Evolutionary conservation across 2,797 vertebrate species (phyloP), one percentile per base, ranked within the genome.

Genomic region (Echiichthys vipera): DNA sequence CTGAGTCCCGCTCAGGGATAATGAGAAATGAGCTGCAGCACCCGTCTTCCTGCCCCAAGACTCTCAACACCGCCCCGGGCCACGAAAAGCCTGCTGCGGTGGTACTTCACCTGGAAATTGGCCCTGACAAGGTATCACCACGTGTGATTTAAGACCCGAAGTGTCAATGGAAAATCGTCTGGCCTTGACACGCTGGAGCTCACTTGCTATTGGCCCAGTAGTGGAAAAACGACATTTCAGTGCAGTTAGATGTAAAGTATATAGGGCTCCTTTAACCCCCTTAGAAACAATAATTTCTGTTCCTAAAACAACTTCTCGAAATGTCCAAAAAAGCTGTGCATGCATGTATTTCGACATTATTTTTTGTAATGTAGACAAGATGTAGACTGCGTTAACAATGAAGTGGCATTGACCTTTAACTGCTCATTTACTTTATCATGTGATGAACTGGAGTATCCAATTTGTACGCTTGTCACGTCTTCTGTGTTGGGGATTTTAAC

Each of bases 401-500:
- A 42, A 57, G 30, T 45, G 40, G 2, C 11, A 34, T 54, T 59
- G 45, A 46, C 22, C 39, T 18, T 24, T 5, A 25, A 39, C 63
- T 18, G 13, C 29, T 39, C 7, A 18, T 56, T 56, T 55, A 17
- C 6, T 13, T 6, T 55, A 22, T 27, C 18, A 46, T 22, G 45
- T 30, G 5, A 27, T 34, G 34, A 62, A 51, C 27, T 49, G 25
- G 8, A 30, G 15, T 63, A 18, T 73, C 3, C 18, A 32, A 53
- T 71, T 68, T 39, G 13, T 37, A 20, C 8, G 15, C 4, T 22
- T 65, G 43, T 71, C n/a, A 15, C 0, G 11, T 27, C 5, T 17
- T 56, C 42, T 51, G 49, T 65, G 5, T 20, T 55, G 39, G 5
- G 22, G 53, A 34, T 61, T 57, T 22, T 49, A 17, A 65, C 17